phyloP scores from a whole-genome alignment of 2,797 vertebrate genomes.

The Peromyscus attwateri region DNA sequence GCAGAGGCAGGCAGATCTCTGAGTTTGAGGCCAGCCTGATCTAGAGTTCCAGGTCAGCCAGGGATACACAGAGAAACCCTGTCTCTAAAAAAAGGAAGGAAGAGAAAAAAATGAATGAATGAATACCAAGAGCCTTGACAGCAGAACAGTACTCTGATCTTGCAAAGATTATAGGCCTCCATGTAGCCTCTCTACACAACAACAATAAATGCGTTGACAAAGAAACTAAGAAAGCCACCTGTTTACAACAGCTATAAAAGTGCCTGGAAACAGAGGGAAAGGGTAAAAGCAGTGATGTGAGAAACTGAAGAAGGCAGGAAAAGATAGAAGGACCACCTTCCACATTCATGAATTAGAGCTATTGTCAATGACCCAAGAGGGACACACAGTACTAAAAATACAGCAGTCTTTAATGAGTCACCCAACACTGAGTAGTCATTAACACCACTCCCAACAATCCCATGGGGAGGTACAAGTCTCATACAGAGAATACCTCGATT shows the following conservation, averaged over 20 bases:
- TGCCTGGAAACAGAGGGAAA: background rate
- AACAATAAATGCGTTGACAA: background rate
- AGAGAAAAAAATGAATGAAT: background rate
- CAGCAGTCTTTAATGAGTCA: background rate
- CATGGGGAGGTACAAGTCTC: background rate
- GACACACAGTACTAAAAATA: background rate
- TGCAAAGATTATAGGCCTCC: background rate
- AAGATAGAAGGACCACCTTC: background rate
- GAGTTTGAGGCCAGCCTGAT: background rate
- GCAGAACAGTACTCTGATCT: background rate
- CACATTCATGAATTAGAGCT: background rate
- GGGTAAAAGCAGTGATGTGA: background rate
- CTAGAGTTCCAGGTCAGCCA: background rate
- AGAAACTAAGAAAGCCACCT: background rate
- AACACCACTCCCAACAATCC: background rate
- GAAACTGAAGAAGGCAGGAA: background rate
- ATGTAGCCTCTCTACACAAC: background rate
- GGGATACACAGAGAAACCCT: background rate
- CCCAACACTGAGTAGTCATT: background rate
- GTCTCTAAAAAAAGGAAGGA: too few species aligned
- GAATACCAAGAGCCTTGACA: background rate
- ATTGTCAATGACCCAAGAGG: background rate
- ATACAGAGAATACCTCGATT: background rate
- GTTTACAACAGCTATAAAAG: background rate
- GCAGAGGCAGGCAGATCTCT: background rate